Percentiles rank a stretch among this genome's conserved stretches.
phyloP scores from a whole-genome alignment of 2,113 vertebrate genomes.

The Parotia lawesii region DNA sequence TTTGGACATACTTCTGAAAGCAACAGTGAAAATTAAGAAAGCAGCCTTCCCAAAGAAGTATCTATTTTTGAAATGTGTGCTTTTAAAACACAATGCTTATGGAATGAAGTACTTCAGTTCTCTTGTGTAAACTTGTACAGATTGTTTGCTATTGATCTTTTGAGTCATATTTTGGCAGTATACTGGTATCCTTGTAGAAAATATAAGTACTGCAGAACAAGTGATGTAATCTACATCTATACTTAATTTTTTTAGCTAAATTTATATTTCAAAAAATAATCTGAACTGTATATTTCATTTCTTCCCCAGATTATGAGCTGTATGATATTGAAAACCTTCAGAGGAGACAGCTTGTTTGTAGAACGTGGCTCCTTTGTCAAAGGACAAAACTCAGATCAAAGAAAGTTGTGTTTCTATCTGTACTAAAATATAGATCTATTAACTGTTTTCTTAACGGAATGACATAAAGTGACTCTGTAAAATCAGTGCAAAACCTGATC shows the following conservation, averaged over 20 bases:
- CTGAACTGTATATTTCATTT: neutral
- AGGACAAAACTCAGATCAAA: slow-evolving; percentile 5
- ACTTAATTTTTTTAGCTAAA: neutral
- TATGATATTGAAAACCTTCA: neutral
- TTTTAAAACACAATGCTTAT: slow-evolving; percentile 53
- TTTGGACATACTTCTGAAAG: slow-evolving; percentile 31
- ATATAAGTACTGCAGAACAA: slow-evolving; percentile 21
- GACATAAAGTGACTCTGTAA: neutral
- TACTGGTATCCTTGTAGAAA: slow-evolving; percentile 55
- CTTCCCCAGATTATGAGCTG: neutral
- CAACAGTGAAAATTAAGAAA: slow-evolving; percentile 20
- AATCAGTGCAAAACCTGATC: neutral
- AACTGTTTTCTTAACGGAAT: neutral
- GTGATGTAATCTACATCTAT: slow-evolving; percentile 33
- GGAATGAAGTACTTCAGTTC: slow-evolving; percentile 48
- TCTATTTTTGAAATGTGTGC: slow-evolving; percentile 30
- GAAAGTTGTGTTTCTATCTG: neutral
- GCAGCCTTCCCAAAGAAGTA: neutral
- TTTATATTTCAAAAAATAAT: slow-evolving; percentile 2
- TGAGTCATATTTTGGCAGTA: slow-evolving; percentile 57
- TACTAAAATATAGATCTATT: neutral
- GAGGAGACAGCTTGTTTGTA: neutral
- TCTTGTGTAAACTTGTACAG: slow-evolving; percentile 60
- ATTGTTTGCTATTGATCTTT: slow-evolving; percentile 65
- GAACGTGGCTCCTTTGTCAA: neutral